Conservation (phyloP, 2,888 invertebrate genomes). For the Drosophila antonietae region DNA sequence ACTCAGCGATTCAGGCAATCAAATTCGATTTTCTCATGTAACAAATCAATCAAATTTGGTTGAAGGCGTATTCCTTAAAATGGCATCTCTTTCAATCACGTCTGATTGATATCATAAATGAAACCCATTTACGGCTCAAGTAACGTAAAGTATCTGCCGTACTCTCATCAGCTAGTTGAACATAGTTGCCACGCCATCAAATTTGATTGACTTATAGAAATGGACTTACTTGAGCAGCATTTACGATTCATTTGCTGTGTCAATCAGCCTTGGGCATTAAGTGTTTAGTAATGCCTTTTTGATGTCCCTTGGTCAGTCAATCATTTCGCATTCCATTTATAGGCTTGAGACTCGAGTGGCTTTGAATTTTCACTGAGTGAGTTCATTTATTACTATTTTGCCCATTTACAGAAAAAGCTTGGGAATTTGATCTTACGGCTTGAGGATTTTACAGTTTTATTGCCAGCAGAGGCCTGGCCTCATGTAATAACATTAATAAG, state of each 20-base stretch:
- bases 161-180: too few species aligned
- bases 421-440: slow-evolving; percentile 8
- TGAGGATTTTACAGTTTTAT: slow-evolving; percentile 3
- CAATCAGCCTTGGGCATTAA: background rate
- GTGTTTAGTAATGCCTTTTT: background rate
- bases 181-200: too few species aligned
- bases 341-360: background rate
- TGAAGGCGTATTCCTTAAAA: background rate
- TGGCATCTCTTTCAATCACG: background rate
- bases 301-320: background rate
- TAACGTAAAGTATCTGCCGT: too few species aligned
- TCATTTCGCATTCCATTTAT: background rate
- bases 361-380: background rate
- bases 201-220: too few species aligned
- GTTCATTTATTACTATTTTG: slow-evolving; percentile 2
- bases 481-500: slow-evolving; percentile 3
- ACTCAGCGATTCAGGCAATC: too few species aligned
- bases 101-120: too few species aligned
- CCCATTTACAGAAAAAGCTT: background rate
- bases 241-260: background rate
- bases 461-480: background rate
- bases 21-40: too few species aligned
- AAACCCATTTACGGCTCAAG: too few species aligned
- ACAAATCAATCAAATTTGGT: background rate
- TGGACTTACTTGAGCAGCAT: background rate